Conservation (phyloP, 2,888 invertebrate species). For the Phragmatobia fuliginosa region DNA sequence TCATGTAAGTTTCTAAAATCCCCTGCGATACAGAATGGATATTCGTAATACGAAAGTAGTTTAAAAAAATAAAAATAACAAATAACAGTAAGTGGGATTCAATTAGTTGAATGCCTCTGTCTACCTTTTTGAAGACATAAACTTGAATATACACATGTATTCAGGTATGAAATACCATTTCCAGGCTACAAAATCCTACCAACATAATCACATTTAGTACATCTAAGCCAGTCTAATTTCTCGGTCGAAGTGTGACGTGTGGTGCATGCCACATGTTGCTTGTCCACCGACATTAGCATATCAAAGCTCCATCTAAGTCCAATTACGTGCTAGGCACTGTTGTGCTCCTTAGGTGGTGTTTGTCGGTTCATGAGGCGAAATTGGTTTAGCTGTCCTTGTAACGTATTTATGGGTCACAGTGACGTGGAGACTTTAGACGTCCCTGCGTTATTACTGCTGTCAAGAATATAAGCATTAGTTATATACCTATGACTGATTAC, state of each 20-base stretch:
- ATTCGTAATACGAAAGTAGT: too few species aligned
- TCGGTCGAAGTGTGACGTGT: slow-evolving; percentile 24
- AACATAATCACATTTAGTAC: not conserved
- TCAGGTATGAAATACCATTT: not conserved
- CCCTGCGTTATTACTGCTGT: not conserved
- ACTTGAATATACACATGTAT: not conserved
- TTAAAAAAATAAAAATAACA: too few species aligned
- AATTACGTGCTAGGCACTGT: slow-evolving; percentile 60
- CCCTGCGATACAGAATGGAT: too few species aligned
- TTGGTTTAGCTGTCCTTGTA: slow-evolving; percentile 12
- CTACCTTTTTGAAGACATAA: not conserved
- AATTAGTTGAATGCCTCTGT: too few species aligned
- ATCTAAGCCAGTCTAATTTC: slow-evolving; percentile 3
- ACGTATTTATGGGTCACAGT: not conserved
- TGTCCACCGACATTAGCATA: slow-evolving; percentile 76
- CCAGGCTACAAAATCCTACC: not conserved
- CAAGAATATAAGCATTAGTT: not conserved
- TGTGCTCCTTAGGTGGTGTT: slow-evolving; percentile 25
- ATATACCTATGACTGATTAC: not conserved
- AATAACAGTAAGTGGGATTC: too few species aligned
- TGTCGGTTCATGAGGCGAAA: slow-evolving; percentile 16
- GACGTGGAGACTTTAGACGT: not conserved
- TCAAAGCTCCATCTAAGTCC: slow-evolving; percentile 78
- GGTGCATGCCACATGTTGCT: slow-evolving; percentile 71
- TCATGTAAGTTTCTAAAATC: too few species aligned